Percentiles rank a stretch among this genome's conserved stretches.
phyloP scores from a whole-genome alignment of 1,140 invertebrate species.

The Choristoneura fumiferana region DNA sequence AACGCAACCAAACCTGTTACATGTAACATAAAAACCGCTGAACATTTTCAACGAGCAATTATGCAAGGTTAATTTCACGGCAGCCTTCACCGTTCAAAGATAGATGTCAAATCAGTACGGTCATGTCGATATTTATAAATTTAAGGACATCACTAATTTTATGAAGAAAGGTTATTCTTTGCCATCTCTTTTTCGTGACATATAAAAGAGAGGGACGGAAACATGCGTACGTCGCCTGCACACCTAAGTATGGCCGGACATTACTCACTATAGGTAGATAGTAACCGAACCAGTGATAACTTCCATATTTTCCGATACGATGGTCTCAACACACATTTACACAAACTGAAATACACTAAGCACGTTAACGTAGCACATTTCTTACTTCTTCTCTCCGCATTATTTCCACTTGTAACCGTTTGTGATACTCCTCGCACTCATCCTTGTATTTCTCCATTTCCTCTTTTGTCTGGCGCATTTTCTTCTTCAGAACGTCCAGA shows the following conservation, averaged over 20 bases:
- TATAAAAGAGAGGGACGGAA: conserved; percentile 65
- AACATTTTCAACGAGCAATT: conserved; percentile 29
- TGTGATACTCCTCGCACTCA: conserved; percentile 94
- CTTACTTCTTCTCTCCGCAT: conserved; percentile 97
- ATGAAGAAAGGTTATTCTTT: conserved; percentile 56
- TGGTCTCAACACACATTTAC: conserved; percentile 39
- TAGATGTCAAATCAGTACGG: conserved; percentile 17
- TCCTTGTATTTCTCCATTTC: conserved; percentile 99
- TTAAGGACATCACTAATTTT: conserved; percentile 45
- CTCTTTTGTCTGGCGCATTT: conserved; percentile 98
- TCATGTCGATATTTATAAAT: conserved; percentile 36
- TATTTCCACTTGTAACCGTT: conserved; percentile 93
- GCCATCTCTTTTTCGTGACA: conserved; percentile 55
- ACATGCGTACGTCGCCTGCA: conserved; percentile 76
- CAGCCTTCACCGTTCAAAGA: conserved; percentile 28
- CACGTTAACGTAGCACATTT: conserved; percentile 63
- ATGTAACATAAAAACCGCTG: conserved; percentile 48
- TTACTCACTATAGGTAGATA: conserved; percentile 77
- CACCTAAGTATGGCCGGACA: conserved; percentile 77
- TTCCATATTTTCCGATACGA: conserved; percentile 38
- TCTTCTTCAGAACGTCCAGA: conserved; percentile 98
- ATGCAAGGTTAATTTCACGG: conserved; percentile 38
- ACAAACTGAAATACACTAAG: conserved; percentile 48
- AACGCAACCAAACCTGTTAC: conserved; percentile 74
- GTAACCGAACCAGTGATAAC: conserved; percentile 61